Base-by-base conservation (phyloP, 1,140 invertebrate species). In the Dreissena rostriformis region DNA sequence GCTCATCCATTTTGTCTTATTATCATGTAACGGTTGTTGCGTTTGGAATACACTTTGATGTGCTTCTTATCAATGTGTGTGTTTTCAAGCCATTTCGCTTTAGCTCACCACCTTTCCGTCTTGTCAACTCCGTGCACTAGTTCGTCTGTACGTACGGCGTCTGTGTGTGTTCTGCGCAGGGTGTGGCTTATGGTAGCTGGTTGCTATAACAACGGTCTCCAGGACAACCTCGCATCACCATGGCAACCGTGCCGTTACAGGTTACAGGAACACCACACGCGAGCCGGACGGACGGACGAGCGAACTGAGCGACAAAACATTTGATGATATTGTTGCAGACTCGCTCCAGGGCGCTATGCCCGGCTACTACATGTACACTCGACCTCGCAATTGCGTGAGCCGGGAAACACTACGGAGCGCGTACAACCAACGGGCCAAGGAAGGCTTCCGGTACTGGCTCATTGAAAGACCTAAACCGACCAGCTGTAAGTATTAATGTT, bases 391-490 rank as follows among this genome's bases (percentile, higher is more conserved):
- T 53, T 82, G 70, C 15, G 80, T 87, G 7, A 87, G 80, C 53
- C 77, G 85, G 66, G 67, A 70, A 22, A 75, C 82, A 51, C 39
- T 82, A 22, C 74, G 86, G 66, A 91, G 87, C 75, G 74, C 81
- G 15, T 91, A 76, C 84, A 89, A 90, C 68, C 75, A 88, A 39
- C 82, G 91, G 51, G 91, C 91, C 5, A 87, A 81, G 57, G 89
- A 91, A 11, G 90, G 90, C 6, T 92, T 92, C 88, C 72, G 89
- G 53, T 92, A 91, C 79, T 92, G 91, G 91, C 84, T 90, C 68
- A 90, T 91, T 57, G 87, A 92, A 28, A 86, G 86, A 81, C 91
- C 91, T 22, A 89, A 89, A 55, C 91, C 91, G 28, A 92, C 91
- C 15, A 84, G 57, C n/a, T 92, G 91, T 92, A 86, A 89, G 91